Evolutionary conservation across 2,888 invertebrate genomes (phyloP).

Genomic region (Diarsia rubi): DNA sequence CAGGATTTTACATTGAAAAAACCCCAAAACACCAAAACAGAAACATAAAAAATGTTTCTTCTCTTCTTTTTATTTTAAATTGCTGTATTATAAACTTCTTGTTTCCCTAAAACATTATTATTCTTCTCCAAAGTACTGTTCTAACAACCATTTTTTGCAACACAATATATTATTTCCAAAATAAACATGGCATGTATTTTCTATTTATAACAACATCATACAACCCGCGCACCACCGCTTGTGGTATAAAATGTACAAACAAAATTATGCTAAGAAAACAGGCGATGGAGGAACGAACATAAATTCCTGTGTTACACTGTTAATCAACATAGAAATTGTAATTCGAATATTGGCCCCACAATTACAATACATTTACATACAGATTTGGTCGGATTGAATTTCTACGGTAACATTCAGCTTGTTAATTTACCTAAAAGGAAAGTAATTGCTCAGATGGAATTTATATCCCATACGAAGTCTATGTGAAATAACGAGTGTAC

Average conservation of each 20-base stretch:
- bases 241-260: constrained; percentile 74
- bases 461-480: constrained; percentile 73
- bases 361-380: constrained; percentile 90
- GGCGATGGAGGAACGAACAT: constrained; percentile 67
- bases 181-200: constrained; percentile 43
- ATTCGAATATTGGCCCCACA: constrained; percentile 85
- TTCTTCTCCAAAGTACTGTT: constrained; percentile 22
- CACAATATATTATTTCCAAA: constrained; percentile 30
- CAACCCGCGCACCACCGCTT: constrained; percentile 60
- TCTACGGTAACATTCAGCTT: constrained; percentile 82
- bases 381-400: constrained; percentile 88
- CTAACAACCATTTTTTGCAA: constrained; percentile 16
- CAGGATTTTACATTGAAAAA: too few species aligned
- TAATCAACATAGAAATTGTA: constrained; percentile 86
- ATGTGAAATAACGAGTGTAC: constrained; percentile 61
- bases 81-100: background rate
- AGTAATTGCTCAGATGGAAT: constrained; percentile 84
- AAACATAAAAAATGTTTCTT: too few species aligned
- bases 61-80: background rate
- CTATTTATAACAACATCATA: constrained; percentile 60
- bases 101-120: constrained; percentile 4
- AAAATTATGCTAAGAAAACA: constrained; percentile 86
- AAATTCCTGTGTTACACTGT: constrained; percentile 81
- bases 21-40: background rate
- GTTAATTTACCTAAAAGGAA: constrained; percentile 89